Evolutionary conservation across 2,797 vertebrate genomes (phyloP), one percentile per base, ranked within the genome.

Genomic region (Gymnocypris eckloni): DNA sequence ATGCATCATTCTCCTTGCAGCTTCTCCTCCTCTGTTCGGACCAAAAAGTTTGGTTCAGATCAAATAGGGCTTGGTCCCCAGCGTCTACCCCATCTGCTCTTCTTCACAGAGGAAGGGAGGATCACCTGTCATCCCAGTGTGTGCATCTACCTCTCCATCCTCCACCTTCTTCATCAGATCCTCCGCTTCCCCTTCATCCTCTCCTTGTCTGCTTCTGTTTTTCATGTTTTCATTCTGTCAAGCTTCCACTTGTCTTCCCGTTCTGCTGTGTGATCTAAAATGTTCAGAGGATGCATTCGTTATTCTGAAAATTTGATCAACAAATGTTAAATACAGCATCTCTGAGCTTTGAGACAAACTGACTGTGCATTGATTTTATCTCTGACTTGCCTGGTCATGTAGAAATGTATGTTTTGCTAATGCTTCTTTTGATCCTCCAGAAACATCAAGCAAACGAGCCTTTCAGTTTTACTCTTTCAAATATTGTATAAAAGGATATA

Each of bases 101-200:
- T 79, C 86, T 82, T 75, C 84, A 73, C 79, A 45, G 82, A 85
- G 67, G 67, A 88, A 84, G 87, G 89, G 89, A 89, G 88, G 90
- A 89, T 89, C 87, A 61, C 88, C 87, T 91, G 90, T 91, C 90
- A 90, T 89, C 84, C 79, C 87, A 39, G 56, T 37, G 64, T 86
- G n/a, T 79, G 54, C 82, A 81, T 50, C 69, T 73, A 84, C 16
- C 83, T 75, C 81, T 82, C 86, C 79, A 67, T 81, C 54, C 82
- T 82, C 48, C 80, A 25, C 83, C 61, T 81, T 73, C 83, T 88
- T 80, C 81, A 88, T 86, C 83, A 76, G 83, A 72, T 52, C 80
- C 85, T 79, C 82, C 61, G 50, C 86, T 87, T 85, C 66, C 61
- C 79, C 75, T 81, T 85, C 80, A 83, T 85, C 81, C 69, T 82